Conservation (phyloP, 2,797 vertebrate species). For the Chromis chromis region DNA sequence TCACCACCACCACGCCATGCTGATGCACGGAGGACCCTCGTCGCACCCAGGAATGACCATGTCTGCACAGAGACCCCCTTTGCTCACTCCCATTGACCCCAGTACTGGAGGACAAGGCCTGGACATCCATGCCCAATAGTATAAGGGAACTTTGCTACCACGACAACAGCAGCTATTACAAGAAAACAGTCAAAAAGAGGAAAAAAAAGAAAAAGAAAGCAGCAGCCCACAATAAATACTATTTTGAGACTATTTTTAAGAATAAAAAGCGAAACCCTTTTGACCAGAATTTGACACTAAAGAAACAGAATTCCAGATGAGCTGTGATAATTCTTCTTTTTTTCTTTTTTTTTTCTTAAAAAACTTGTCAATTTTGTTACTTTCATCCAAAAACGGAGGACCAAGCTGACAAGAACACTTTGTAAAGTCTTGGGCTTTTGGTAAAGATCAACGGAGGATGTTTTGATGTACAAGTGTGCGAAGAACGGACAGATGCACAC, state of each 20-base stretch:
- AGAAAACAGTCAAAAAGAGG: slow-evolving; percentile 57
- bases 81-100: slow-evolving; percentile 92
- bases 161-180: slow-evolving; percentile 79
- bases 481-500: slow-evolving; percentile 66
- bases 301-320: slow-evolving; percentile 94
- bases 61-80: slow-evolving; percentile 94
- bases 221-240: slow-evolving; percentile 80
- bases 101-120: slow-evolving; percentile 92
- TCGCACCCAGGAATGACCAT: slow-evolving; percentile 93
- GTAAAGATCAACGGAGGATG: slow-evolving; percentile 87
- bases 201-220: slow-evolving; percentile 56
- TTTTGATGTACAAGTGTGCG: slow-evolving; percentile 73
- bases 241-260: slow-evolving; percentile 95
- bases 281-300: slow-evolving; percentile 97
- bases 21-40: slow-evolving; percentile 96
- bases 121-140: slow-evolving; percentile 95
- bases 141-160: slow-evolving; percentile 93
- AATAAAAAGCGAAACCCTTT: slow-evolving; percentile 85
- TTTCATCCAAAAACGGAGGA: slow-evolving; percentile 90
- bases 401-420: slow-evolving; percentile 93
- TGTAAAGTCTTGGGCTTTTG: slow-evolving; percentile 97
- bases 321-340: slow-evolving; percentile 93
- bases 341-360: slow-evolving; percentile 68
- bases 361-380: slow-evolving; percentile 93
- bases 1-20: slow-evolving; percentile 92